phyloP scores from a whole-genome alignment of 2,888 invertebrate genomes.

The Margaritifera margaritifera region DNA sequence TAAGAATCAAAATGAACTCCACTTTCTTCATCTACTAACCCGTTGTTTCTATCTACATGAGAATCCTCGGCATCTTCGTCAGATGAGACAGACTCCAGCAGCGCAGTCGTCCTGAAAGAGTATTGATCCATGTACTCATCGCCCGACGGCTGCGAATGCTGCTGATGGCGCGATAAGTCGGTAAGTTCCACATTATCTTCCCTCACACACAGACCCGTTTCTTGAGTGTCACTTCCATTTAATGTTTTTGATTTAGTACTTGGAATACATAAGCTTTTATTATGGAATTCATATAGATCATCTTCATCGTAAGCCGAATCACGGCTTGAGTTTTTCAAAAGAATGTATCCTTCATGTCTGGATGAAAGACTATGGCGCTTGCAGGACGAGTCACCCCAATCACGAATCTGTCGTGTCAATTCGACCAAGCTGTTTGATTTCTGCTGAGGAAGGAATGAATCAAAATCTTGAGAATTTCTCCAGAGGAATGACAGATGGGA shows the following conservation, averaged over 20 bases:
- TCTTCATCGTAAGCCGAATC: conserved; percentile 50
- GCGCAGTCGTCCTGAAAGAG: conserved; percentile 4
- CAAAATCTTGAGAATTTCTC: conserved; percentile 40
- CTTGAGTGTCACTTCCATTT: no score
- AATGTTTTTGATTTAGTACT: conserved; percentile 3
- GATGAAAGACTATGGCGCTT: conserved; percentile 52
- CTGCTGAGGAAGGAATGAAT: conserved; percentile 38
- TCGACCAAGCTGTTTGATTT: conserved; percentile 59
- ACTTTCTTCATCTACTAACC: conserved; percentile 44
- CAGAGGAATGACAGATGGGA: conserved; percentile 46
- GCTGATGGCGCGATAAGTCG: no score
- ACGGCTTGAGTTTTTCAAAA: conserved; percentile 40
- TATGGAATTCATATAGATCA: conserved; percentile 42
- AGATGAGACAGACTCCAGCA: conserved; percentile 9
- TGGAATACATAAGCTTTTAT: conserved; percentile 16
- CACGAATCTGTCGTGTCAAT: conserved; percentile 41
- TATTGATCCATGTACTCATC: no score
- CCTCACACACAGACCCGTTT: no score
- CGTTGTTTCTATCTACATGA: conserved; percentile 26
- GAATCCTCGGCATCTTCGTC: conserved; percentile 1
- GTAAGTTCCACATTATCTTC: no score
- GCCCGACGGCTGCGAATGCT: no score
- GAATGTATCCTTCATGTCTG: conserved; percentile 49
- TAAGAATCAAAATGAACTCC: conserved; percentile 44
- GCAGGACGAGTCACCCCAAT: conserved; percentile 31